phyloP scores from a whole-genome alignment of 92 coral and sea anemone genomes.

The Palythoa heliodiscus region DNA sequence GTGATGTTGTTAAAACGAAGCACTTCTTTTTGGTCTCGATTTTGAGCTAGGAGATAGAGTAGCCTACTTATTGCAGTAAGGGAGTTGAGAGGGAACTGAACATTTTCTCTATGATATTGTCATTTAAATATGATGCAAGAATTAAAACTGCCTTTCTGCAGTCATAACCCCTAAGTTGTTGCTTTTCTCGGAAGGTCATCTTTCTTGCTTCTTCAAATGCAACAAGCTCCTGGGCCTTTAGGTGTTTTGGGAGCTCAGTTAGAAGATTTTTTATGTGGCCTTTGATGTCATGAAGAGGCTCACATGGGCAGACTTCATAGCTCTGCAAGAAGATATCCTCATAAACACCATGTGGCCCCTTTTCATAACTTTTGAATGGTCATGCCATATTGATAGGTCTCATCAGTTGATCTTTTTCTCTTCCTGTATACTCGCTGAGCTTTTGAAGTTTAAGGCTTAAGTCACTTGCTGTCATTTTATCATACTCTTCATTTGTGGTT shows the following conservation, averaged over 20 bases:
- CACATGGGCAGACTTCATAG: constrained; percentile 48
- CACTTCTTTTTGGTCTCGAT: constrained; percentile 16
- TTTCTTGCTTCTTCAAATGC: constrained; percentile 28
- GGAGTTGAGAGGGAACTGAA: constrained; percentile 35
- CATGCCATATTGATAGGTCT: constrained; percentile 41
- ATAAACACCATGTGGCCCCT: constrained; percentile 53
- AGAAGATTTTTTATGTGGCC: constrained; percentile 34
- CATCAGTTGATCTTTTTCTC: background rate
- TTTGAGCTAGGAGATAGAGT: constrained; percentile 28
- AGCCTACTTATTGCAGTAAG: constrained; percentile 32
- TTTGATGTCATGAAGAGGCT: constrained; percentile 47
- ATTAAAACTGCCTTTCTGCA: too few relatives aligned
- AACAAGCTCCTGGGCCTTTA: constrained; percentile 10
- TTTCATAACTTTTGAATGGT: constrained; percentile 44
- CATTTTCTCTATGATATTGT: too few relatives aligned
- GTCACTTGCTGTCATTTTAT: constrained; percentile 23
- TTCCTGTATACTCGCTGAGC: constrained; percentile 20
- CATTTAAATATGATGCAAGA: too few relatives aligned
- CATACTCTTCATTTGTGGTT: background rate
- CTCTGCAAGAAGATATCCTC: constrained; percentile 13
- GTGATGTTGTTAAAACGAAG: constrained; percentile 39
- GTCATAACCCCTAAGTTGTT: constrained; percentile 31
- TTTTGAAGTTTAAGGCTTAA: background rate
- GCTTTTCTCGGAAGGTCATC: constrained; percentile 25
- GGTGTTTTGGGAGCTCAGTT: constrained; percentile 44